Conservation (phyloP, 2,888 invertebrate genomes). For the Rhagium mordax region DNA sequence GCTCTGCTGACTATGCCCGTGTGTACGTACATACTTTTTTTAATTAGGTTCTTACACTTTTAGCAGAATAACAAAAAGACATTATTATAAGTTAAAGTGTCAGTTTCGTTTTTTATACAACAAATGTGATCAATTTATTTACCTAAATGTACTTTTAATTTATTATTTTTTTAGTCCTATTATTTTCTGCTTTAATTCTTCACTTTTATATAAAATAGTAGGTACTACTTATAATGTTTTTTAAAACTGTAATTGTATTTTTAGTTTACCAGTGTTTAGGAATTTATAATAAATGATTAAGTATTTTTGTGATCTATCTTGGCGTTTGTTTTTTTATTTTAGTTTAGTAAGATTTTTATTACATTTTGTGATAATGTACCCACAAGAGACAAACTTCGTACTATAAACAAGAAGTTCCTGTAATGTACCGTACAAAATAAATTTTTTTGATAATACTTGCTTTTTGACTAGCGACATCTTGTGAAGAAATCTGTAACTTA, state of each 20-base stretch:
- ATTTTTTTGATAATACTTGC: no score
- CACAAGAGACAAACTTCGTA: no score
- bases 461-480: no score
- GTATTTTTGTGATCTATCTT: neutral
- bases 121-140: neutral
- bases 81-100: neutral
- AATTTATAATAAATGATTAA: neutral
- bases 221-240: neutral
- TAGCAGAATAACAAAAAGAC: neutral
- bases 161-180: neutral
- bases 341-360: conserved; percentile 3
- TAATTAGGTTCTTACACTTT: neutral
- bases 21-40: neutral
- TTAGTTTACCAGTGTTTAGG: neutral
- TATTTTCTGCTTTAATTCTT: neutral
- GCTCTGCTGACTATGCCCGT: neutral
- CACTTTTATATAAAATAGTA: neutral
- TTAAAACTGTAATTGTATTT: neutral
- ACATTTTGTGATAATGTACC: conserved; percentile 15
- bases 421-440: conserved; percentile 16
- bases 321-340: neutral
- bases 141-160: neutral
- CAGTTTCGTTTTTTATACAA: neutral
- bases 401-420: no score
- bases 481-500: no score